These are phyloP conservation scores for Leptopilina drosophilae DNA, from an alignment of 2,888 invertebrate genomes.

Conservation along the genomic window DNA sequence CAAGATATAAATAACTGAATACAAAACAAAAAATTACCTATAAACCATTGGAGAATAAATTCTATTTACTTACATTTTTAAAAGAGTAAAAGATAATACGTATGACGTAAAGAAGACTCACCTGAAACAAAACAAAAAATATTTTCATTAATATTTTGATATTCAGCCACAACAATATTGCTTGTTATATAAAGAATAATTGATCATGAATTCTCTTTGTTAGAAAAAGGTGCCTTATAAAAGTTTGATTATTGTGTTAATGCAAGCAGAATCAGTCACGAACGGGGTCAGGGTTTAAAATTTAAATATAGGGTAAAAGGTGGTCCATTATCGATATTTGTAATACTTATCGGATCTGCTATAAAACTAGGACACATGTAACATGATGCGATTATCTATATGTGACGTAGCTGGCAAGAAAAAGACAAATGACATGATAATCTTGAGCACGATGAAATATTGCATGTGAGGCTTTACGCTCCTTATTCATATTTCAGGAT, in stretches of 20 bases:
- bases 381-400: constrained; percentile 28
- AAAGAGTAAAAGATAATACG: too few relatives aligned
- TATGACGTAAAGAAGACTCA: too few relatives aligned
- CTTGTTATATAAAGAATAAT: too few relatives aligned
- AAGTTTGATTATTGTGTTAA: constrained; percentile 21
- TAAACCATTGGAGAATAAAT: too few relatives aligned
- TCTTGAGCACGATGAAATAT: constrained; percentile 18
- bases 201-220: not conserved
- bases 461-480: not conserved
- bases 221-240: not conserved
- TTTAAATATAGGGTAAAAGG: constrained; percentile 27
- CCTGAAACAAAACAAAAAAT: too few relatives aligned
- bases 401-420: constrained; percentile 22
- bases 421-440: constrained; percentile 30
- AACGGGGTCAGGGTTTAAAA: constrained; percentile 3
- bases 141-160: too few relatives aligned
- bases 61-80: too few relatives aligned
- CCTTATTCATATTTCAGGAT: constrained; percentile 12
- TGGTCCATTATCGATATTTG: constrained; percentile 31
- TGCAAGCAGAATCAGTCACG: not conserved
- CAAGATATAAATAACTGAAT: too few relatives aligned
- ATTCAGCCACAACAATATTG: too few relatives aligned
- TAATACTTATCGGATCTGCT: constrained; percentile 23
- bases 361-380: constrained; percentile 26
- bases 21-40: too few relatives aligned